These are phyloP conservation scores for Stomatorhinus ivindoensis DNA, from an alignment of 2,113 vertebrate genomes.

Conservation along the genomic window DNA sequence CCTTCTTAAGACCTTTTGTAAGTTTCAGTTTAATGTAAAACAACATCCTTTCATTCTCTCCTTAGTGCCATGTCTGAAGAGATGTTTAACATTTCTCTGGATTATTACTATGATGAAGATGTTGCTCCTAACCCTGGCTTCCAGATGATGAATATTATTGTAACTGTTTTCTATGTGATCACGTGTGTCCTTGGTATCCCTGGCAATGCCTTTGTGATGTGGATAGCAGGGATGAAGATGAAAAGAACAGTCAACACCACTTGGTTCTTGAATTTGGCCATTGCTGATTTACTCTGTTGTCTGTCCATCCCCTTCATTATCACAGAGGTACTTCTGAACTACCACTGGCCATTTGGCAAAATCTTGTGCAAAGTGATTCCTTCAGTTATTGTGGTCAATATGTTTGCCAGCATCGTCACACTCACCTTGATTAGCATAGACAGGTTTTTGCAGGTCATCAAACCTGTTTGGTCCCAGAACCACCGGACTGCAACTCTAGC, in stretches of 20 bases:
- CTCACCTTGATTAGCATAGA: slow-evolving; percentile 64
- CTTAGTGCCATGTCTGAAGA: not conserved
- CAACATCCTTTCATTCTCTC: not conserved
- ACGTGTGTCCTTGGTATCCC: slow-evolving; percentile 59
- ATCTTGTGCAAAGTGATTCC: slow-evolving; percentile 67
- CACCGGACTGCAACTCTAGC: slow-evolving; percentile 46
- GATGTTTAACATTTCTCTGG: not conserved
- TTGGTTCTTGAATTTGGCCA: slow-evolving; percentile 71
- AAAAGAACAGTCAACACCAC: slow-evolving; percentile 59
- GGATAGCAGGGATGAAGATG: slow-evolving; percentile 67
- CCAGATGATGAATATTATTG: slow-evolving; percentile 19
- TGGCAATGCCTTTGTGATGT: slow-evolving; percentile 69
- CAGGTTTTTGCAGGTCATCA: slow-evolving; percentile 60
- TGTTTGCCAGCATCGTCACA: slow-evolving; percentile 72
- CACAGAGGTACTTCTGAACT: slow-evolving; percentile 44
- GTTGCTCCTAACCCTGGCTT: not conserved
- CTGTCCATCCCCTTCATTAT: slow-evolving; percentile 62
- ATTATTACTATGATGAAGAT: not conserved
- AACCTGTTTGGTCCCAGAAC: slow-evolving; percentile 73
- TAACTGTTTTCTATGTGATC: slow-evolving; percentile 46
- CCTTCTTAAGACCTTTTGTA: not conserved
- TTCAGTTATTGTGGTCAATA: slow-evolving; percentile 60
- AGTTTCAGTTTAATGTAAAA: not conserved
- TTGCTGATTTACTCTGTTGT: slow-evolving; percentile 68
- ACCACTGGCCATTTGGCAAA: slow-evolving; percentile 61